Percentiles rank a stretch among this genome's conserved stretches.
These are phyloP conservation scores for Synanthedon andrenaeformis DNA, from an alignment of 2,888 invertebrate genomes.

Conservation along the genomic window DNA sequence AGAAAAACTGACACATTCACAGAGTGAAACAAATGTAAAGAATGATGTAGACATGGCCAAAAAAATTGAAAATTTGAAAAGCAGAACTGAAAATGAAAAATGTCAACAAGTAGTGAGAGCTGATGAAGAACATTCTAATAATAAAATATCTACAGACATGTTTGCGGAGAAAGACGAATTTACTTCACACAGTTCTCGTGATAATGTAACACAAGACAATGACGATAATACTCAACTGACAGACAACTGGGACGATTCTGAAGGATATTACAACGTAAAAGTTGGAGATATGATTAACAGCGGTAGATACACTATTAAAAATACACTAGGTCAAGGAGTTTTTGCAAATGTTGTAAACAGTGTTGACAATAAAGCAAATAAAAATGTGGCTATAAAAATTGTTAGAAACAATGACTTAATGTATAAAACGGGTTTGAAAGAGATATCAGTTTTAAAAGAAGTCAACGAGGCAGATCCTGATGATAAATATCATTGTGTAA, in stretches of 20 bases:
- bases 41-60: conserved; percentile 8
- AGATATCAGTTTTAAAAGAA: conserved; percentile 91
- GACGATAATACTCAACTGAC: conserved; percentile 86
- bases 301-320: conserved; percentile 91
- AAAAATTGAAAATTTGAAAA: conserved; percentile 7
- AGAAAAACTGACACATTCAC: conserved; percentile 50
- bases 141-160: conserved; percentile 80
- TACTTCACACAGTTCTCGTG: conserved; percentile 68
- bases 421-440: conserved; percentile 97
- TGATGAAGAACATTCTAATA: conserved; percentile 38
- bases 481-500: conserved; percentile 94
- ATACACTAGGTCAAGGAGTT: conserved; percentile 97
- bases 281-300: conserved; percentile 88
- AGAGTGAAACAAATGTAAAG: conserved; percentile 13
- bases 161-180: conserved; percentile 93
- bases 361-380: conserved; percentile 84
- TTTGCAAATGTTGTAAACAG: conserved; percentile 97
- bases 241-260: conserved; percentile 99
- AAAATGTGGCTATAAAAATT: conserved; percentile 97
- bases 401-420: conserved; percentile 99
- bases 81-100: conserved; percentile 2
- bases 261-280: conserved; percentile 95
- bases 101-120: conserved; percentile 15
- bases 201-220: conserved; percentile 27
- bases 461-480: conserved; percentile 96